Evolutionary conservation across 2,113 vertebrate species (phyloP), one percentile per base, ranked within the genome.

Genomic region (Macheiramphus alcinus): DNA sequence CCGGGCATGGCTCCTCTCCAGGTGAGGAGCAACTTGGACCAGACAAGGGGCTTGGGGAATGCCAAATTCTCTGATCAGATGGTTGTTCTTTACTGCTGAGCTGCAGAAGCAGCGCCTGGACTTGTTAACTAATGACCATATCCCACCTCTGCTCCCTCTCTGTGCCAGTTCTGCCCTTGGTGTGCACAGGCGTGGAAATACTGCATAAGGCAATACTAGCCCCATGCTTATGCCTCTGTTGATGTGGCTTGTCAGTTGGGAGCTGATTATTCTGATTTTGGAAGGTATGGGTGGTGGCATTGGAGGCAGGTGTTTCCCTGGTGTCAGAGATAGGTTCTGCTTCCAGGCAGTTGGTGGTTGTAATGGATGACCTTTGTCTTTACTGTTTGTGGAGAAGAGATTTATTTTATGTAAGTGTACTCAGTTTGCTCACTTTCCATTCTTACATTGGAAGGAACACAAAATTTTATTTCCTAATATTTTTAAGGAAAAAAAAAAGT

Each of bases 41-140:
- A 45, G 48, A 21, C 4, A 3, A 27, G 7, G 59, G 21, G 13
- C 61, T 86, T 10, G 3, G 16, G 61, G 55, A 89, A 43, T 74
- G 10, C 13, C 0, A 0, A 22, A 31, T 55, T 89, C 38, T 17
- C 40, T 2, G 3, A 8, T 36, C 0, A 11, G 14, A n/a, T 15
- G 5, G 27, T 67, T 11, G 7, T 34, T 62, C 13, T 65, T 61
- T 67, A 36, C 26, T 80, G 26, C 21, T 75, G 32, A 83, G 19
- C 29, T 79, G 50, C 50, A 80, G 76, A 45, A 74, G 29, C 45
- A 38, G 4, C 48, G 32, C 43, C 38, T 73, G 34, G 67, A 63
- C 38, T 70, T 90, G 29, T 42, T 80, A 80, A 42, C 32, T 26
- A 53, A 27, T 42, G 47, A 40, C 25, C 25, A 6, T 23, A 32